These are phyloP conservation scores for Leucoraja ocellata DNA, from an alignment of 2,797 vertebrate species.

Conservation along the genomic window DNA sequence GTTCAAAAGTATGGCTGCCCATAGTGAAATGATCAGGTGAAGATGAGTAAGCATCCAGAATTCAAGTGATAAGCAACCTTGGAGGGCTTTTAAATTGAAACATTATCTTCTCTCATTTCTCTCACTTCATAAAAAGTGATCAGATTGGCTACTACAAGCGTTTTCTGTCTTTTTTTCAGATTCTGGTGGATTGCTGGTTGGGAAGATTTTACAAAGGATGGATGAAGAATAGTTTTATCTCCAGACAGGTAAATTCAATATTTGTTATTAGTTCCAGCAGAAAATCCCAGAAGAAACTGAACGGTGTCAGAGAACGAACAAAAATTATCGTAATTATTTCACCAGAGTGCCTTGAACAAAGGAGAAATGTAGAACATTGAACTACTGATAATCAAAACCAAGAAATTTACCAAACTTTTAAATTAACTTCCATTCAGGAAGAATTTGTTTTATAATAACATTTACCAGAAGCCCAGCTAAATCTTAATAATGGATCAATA, in stretches of 20 bases:
- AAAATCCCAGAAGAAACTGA: not conserved
- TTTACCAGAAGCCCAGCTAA: not conserved
- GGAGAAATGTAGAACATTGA: not conserved
- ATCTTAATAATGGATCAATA: not conserved
- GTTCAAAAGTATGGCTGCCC: conserved; percentile 21
- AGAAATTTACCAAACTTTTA: not conserved
- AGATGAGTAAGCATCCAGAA: no score
- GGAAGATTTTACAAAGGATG: not conserved
- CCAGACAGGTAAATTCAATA: not conserved
- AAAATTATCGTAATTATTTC: not conserved
- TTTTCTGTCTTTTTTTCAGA: not conserved
- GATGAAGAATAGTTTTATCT: not conserved
- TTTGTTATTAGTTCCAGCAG: not conserved
- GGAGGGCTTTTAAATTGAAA: no score
- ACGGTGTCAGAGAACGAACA: not conserved
- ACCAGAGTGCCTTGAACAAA: not conserved
- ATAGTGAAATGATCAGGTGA: not conserved
- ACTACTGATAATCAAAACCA: not conserved
- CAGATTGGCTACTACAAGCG: no score
- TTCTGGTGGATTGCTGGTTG: not conserved
- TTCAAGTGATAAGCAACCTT: no score
- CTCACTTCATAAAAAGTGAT: no score
- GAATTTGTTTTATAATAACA: not conserved
- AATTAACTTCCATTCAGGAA: not conserved
- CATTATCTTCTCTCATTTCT: no score